Evolutionary conservation across 2,113 vertebrate genomes (phyloP), one percentile per base, ranked within the genome.

Genomic region (Stictonetta naevosa): DNA sequence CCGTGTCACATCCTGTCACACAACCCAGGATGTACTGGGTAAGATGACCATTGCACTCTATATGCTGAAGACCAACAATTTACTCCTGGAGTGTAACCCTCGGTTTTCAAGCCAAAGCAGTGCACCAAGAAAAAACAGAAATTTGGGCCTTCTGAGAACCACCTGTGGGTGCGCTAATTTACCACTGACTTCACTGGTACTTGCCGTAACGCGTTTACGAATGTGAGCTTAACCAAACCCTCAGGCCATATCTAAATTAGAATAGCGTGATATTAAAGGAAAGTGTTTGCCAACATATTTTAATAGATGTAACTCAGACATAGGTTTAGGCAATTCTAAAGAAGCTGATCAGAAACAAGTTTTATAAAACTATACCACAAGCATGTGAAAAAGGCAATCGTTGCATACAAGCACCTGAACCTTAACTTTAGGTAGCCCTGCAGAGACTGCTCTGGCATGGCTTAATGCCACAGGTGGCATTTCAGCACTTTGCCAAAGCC

Each of bases 401-500:
- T 11, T 11, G 20, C 34, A n/a, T 12, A 58, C 4, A 53, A 40
- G 21, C 26, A 44, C 4, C 8, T 50, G 40, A 16, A 10, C 42
- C 25, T 36, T 56, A 75, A 38, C 29, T 83, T 87, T 6, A n/a
- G 8, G 26, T 42, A 79, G 17, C 16, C 64, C 66, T 42, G 36
- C 46, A 68, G 13, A 13, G 34, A 19, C 31, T 20, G 23, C 23
- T 16, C 58, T 31, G 13, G n/a, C 1, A 2, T 31, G 18, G 42
- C 46, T 42, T 56, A 86, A 23, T 26, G 28, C 69, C 84, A 31
- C 8, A 40, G 36, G 7, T 34, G 36, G 66, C 55, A 63, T 5
- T 50, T 48, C 50, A 11, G 50, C 2, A 0, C 46, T 46, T 2
- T 50, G 25, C 23, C 55, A 1, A 0, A 29, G 13, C 29, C 34